These are phyloP conservation scores for Aythya baeri DNA, from an alignment of 2,113 vertebrate species.

Conservation along the genomic window DNA sequence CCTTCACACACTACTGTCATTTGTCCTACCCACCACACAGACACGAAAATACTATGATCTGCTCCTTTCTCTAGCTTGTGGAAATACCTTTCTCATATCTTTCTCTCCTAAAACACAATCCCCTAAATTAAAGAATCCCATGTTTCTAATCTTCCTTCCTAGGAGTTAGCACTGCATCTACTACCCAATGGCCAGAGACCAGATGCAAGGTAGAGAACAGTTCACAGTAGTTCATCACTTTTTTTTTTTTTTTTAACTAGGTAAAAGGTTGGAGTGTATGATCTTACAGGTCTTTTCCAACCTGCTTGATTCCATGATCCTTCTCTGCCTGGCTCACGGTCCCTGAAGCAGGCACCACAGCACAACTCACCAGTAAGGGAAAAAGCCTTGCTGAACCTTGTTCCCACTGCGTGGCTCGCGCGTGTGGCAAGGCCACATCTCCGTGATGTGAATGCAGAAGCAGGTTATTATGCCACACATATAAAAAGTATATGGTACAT, in stretches of 20 bases:
- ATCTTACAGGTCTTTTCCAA: no score
- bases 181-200: neutral
- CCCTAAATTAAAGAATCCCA: neutral
- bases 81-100: neutral
- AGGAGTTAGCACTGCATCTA: neutral
- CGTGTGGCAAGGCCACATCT: accelerated
- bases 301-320: no score
- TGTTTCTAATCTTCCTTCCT: neutral
- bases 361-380: neutral
- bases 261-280: no score
- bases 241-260: no score
- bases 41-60: neutral
- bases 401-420: accelerated
- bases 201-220: accelerated
- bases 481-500: no score
- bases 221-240: no score
- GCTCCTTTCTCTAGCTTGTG: neutral
- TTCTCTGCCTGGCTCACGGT: accelerated
- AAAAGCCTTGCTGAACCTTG: neutral
- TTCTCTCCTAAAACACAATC: neutral
- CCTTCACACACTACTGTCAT: neutral
- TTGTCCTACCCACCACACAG: neutral
- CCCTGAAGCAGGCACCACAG: neutral
- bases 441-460: neutral
- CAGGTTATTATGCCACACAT: neutral